Base-by-base conservation (phyloP, 2,888 invertebrate species). In the Parasteatoda lunata region DNA sequence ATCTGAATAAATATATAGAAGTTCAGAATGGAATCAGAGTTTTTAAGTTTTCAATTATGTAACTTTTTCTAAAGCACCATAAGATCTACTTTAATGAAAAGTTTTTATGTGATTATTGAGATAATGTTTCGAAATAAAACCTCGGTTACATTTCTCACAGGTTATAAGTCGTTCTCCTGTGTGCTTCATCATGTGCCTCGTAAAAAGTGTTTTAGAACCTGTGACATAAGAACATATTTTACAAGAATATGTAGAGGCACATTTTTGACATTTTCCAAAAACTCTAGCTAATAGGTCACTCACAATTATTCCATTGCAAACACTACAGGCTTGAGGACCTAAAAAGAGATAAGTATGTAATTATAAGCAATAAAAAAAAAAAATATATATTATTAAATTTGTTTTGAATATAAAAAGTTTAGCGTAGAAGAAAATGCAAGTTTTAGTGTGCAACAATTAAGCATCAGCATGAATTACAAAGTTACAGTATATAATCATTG, bases 171-270 rank as follows among this genome's bases (percentile, higher is more conserved):
- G 64, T 51, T 80, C 85, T 45, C 80, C 80, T 13, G 85, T 85
- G 71, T 85, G 85, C 15, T 77, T 76, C 80, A 80, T 85, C 85
- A 85, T 76, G 48, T 85, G 85, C 15, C 80, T 70, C 9, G 48
- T 48, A 52, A 59, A 85, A 66, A 80, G 80, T 59, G 75, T 47
- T 80, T 85, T 85, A 65, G 54, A 45, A 30, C 69, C 49, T 47
- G 79, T 76, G n/a, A 51, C 48, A 49, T 85, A 85, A 13, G 52
- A n/a, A 47, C 85, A 85, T 52, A 59, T 48, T 15, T 71, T 3
- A 47, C 83, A 84, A 8, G 72, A 47, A 47, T 30, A 47, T 13
- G 48, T 6, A 48, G 30, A 7, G 52, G 49, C 49, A 64, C 79
- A 79, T 8, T 8, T 30, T 1, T 48, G 3, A 51, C 79, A 79